A percentile compares a stretch with the other conserved stretches of the same genome.
Conservation (phyloP, 2,888 invertebrate species). For the Xanthia togata region DNA sequence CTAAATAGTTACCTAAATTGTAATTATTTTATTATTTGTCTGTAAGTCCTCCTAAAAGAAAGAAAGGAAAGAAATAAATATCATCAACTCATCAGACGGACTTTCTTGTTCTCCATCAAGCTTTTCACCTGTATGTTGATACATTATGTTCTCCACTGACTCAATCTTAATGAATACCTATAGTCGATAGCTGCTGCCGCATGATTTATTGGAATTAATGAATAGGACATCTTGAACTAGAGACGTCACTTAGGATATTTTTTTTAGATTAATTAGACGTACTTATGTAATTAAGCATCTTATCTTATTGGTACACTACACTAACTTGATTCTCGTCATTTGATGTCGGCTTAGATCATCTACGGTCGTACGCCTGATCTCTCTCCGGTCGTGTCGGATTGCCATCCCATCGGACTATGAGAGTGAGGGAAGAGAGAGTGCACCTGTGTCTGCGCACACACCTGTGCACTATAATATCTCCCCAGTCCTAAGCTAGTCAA, state of each 20-base stretch:
- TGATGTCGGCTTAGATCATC: not conserved
- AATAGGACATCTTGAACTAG: not conserved
- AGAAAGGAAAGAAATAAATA: too few relatives aligned
- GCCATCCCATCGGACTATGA: too few relatives aligned
- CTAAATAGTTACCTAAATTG: too few relatives aligned
- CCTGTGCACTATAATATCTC: too few relatives aligned
- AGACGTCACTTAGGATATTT: not conserved
- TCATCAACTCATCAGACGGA: not conserved
- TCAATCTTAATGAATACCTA: not conserved
- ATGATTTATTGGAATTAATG: conserved; percentile 3
- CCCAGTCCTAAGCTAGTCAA: too few relatives aligned
- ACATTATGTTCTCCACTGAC: not conserved
- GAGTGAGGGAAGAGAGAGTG: too few relatives aligned
- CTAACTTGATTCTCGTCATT: not conserved
- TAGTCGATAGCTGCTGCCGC: not conserved
- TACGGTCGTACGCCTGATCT: too few relatives aligned
- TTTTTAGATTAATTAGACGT: not conserved
- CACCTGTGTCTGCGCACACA: too few relatives aligned
- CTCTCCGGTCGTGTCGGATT: too few relatives aligned
- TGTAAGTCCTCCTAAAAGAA: too few relatives aligned
- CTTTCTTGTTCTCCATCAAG: not conserved
- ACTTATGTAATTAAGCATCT: not conserved
- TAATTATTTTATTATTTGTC: too few relatives aligned
- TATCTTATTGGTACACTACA: not conserved
- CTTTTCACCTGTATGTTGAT: not conserved